Evolutionary conservation across 1,140 invertebrate species (phyloP).

Genomic region (Scylla paramamosain): DNA sequence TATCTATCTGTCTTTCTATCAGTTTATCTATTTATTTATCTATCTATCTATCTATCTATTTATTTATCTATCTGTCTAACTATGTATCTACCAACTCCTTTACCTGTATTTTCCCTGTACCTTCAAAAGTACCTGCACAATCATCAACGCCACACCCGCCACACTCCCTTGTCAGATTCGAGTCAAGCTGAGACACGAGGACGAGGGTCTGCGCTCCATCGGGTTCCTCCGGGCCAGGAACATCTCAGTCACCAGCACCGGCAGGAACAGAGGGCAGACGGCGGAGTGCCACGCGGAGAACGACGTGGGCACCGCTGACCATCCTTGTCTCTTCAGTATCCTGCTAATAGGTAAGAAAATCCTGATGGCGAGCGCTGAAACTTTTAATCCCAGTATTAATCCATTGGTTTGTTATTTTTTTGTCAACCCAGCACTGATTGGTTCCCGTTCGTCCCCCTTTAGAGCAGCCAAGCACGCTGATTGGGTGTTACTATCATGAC

Average conservation of each 20-base stretch:
- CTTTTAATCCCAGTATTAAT: no score
- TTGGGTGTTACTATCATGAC: constrained; percentile 61
- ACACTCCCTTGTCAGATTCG: no score
- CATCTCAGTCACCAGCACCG: not conserved
- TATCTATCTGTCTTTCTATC: not conserved
- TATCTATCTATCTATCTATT: not conserved
- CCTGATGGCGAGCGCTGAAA: no score
- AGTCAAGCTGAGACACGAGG: constrained; percentile 4
- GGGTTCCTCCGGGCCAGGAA: not conserved
- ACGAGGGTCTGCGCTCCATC: constrained; percentile 24
- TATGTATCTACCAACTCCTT: not conserved
- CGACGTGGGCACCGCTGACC: constrained; percentile 26
- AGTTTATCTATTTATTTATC: not conserved
- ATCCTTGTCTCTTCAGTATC: constrained; percentile 43
- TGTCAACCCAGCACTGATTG: not conserved
- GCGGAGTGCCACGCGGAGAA: constrained; percentile 18
- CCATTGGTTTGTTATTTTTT: no score
- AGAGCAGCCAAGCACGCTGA: constrained; percentile 51
- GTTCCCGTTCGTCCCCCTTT: not conserved
- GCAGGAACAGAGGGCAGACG: constrained; percentile 30
- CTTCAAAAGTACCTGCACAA: not conserved
- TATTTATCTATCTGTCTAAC: constrained; percentile 28
- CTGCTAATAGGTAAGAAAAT: constrained; percentile 37
- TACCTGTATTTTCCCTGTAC: not conserved
- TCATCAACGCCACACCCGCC: not conserved